These are phyloP conservation scores for Oreochromis aureus DNA, from an alignment of 2,113 vertebrate species.

Conservation along the genomic window DNA sequence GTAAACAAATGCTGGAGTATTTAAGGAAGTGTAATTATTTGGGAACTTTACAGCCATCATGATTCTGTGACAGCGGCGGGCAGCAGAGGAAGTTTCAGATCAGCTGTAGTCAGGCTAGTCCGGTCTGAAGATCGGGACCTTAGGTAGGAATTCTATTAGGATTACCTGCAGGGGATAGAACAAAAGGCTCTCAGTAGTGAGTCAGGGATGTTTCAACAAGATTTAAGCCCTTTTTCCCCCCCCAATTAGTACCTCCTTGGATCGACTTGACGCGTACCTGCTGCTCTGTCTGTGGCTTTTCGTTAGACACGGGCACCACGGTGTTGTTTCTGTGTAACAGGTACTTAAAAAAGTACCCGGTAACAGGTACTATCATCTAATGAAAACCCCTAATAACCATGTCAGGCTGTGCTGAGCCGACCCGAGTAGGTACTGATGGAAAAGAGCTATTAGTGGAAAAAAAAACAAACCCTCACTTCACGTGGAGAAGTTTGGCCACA, in stretches of 20 bases:
- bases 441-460: background rate
- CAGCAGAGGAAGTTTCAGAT: slow-evolving; percentile 74
- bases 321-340: background rate
- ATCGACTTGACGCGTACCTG: background rate
- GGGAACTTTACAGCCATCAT: slow-evolving; percentile 15
- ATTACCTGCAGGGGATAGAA: slow-evolving; percentile 81
- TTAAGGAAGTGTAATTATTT: background rate
- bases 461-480: background rate
- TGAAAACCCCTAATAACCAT: background rate
- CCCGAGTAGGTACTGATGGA: background rate
- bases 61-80: slow-evolving; percentile 68
- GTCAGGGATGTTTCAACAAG: background rate
- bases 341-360: background rate
- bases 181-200: slow-evolving; percentile 9
- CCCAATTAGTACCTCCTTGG: background rate
- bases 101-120: slow-evolving; percentile 80
- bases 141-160: slow-evolving; percentile 99
- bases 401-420: background rate
- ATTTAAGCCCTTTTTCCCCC: background rate
- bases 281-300: background rate
- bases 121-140: slow-evolving; percentile 98
- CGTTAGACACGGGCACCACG: background rate
- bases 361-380: background rate
- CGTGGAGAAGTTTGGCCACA: background rate
- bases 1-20: slow-evolving; percentile 53